Conservation (phyloP, 2,888 invertebrate species). For the Petrophora chlorosata region DNA sequence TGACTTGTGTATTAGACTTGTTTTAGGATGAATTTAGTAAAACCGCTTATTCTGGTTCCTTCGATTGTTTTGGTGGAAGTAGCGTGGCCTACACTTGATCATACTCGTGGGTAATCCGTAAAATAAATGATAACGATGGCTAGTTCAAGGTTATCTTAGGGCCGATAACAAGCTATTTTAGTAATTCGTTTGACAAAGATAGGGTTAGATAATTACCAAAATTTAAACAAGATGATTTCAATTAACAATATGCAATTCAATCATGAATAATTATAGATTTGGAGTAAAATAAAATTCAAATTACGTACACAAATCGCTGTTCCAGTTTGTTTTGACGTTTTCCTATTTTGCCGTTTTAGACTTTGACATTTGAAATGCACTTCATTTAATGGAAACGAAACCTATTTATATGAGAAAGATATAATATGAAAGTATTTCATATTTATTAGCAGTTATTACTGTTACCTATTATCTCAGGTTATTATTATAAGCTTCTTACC, state of each 20-base stretch:
- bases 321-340: neutral
- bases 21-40: no score
- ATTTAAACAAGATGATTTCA: no score
- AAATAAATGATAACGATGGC: constrained; percentile 9
- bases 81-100: neutral
- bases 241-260: no score
- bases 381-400: neutral
- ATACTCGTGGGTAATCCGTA: constrained; percentile 2
- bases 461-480: no score
- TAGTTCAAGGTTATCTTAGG: constrained; percentile 28
- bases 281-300: neutral
- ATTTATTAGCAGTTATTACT: no score
- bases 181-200: neutral
- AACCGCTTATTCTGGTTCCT: neutral
- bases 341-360: neutral
- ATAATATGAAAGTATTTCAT: no score
- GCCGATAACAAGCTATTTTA: neutral
- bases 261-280: neutral
- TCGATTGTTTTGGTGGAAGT: no score
- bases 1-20: neutral
- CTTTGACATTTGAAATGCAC: neutral
- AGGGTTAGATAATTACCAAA: neutral
- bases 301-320: neutral
- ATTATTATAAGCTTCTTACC: no score
- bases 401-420: no score